Evolutionary conservation across 2,888 invertebrate genomes (phyloP).

Genomic region (Leucophenga maculata): DNA sequence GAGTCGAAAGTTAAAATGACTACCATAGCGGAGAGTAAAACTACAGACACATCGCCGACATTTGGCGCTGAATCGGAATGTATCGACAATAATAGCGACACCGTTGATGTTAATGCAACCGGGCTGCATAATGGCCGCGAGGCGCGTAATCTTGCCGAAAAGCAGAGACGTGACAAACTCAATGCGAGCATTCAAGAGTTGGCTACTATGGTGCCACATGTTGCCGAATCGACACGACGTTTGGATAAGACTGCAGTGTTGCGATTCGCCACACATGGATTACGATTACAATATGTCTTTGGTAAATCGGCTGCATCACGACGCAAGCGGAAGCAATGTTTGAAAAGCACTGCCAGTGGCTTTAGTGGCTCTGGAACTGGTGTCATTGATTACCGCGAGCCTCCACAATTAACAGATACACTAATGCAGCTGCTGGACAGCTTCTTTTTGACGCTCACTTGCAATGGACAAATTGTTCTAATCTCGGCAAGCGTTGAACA

Average conservation of each 20-base stretch:
- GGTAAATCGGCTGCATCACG: constrained; percentile 58
- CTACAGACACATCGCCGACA: constrained; percentile 6
- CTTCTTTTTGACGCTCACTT: constrained; percentile 85
- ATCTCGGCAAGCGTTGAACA: constrained; percentile 91
- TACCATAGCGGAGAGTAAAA: constrained; percentile 42
- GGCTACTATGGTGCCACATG: constrained; percentile 86
- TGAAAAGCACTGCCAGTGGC: constrained; percentile 34
- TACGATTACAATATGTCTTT: constrained; percentile 81
- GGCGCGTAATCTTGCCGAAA: constrained; percentile 91
- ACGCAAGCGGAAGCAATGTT: constrained; percentile 41
- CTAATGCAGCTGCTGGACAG: constrained; percentile 82
- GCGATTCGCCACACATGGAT: constrained; percentile 87
- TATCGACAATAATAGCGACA: constrained; percentile 5
- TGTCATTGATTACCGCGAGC: constrained; percentile 41
- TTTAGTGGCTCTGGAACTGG: not conserved
- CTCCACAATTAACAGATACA: constrained; percentile 76
- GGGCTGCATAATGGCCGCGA: constrained; percentile 78
- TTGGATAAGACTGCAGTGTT: constrained; percentile 94
- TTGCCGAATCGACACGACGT: constrained; percentile 85
- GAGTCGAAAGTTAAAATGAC: not conserved
- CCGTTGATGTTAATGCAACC: constrained; percentile 34
- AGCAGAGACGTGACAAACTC: constrained; percentile 90
- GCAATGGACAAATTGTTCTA: constrained; percentile 87
- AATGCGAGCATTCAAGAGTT: constrained; percentile 89
- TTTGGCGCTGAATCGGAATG: constrained; percentile 29